A percentile compares a stretch with the other conserved stretches of the same genome.
Evolutionary conservation across 2,888 invertebrate genomes (phyloP).

Genomic region (Onthophagus sagittarius): DNA sequence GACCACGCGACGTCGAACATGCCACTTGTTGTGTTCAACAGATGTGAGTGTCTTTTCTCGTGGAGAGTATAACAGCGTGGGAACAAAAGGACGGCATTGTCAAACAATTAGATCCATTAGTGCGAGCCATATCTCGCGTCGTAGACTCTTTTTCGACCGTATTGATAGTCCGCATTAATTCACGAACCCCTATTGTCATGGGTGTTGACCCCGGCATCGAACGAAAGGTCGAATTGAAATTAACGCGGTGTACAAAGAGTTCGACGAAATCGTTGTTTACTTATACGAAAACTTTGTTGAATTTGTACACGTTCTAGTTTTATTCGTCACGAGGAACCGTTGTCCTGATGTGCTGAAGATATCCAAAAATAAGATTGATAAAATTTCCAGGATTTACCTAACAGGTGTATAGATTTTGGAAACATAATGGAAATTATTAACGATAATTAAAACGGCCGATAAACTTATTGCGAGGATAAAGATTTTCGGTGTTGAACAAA

Average conservation of each 20-base stretch:
- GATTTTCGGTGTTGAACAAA: too few species aligned
- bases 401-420: too few species aligned
- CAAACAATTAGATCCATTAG: slow-evolving; percentile 39
- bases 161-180: slow-evolving; percentile 29
- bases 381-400: too few species aligned
- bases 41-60: slow-evolving; percentile 29
- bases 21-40: slow-evolving; percentile 33
- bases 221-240: not conserved
- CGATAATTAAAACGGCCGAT: too few species aligned
- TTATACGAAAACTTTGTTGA: not conserved
- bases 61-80: slow-evolving; percentile 32
- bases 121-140: slow-evolving; percentile 25
- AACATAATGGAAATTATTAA: too few species aligned
- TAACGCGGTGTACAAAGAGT: not conserved
- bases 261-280: not conserved
- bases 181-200: slow-evolving; percentile 6
- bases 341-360: slow-evolving; percentile 8
- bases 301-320: not conserved
- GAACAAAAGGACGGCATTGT: slow-evolving; percentile 38
- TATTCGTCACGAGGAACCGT: not conserved
- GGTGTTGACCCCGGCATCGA: not conserved
- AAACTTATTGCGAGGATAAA: too few species aligned
- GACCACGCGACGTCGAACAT: slow-evolving; percentile 23
- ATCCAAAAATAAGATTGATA: too few species aligned
- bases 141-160: slow-evolving; percentile 25